Evolutionary conservation across 2,797 vertebrate genomes (phyloP).

Genomic region (Platyrinchus mystaceus): DNA sequence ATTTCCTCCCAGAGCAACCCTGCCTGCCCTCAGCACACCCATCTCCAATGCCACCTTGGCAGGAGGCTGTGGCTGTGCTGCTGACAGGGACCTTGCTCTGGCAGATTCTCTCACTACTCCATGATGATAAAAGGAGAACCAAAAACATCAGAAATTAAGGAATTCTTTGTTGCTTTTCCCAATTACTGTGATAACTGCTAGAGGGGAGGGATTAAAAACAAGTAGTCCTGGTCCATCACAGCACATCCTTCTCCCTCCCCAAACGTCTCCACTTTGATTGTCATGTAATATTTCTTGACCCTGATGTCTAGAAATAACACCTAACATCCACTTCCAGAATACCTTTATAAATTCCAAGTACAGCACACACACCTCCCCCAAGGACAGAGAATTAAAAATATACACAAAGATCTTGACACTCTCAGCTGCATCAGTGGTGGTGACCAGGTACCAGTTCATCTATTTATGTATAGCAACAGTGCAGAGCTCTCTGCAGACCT

Average conservation of each 20-base stretch:
- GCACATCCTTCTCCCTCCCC: too few relatives aligned
- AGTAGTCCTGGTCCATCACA: neutral
- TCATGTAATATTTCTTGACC: neutral
- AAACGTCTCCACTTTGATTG: too few relatives aligned
- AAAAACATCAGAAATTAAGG: neutral
- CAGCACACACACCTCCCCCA: neutral
- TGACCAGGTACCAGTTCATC: neutral
- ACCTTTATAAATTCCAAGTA: neutral
- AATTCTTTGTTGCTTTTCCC: neutral
- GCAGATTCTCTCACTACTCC: neutral
- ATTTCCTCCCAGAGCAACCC: too few relatives aligned
- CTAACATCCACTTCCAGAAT: neutral
- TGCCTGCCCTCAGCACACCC: neutral
- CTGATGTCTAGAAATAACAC: neutral
- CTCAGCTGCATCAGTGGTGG: neutral
- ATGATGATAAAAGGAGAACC: neutral
- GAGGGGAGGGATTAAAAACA: neutral
- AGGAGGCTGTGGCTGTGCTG: neutral
- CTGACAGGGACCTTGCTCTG: neutral
- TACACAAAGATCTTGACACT: neutral
- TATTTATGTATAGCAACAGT: fast-evolving
- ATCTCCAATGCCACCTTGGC: neutral
- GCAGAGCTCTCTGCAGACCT: neutral
- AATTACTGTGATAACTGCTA: neutral
- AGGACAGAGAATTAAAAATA: neutral